Conservation (phyloP, 2,797 vertebrate genomes). For the Ataeniobius toweri region DNA sequence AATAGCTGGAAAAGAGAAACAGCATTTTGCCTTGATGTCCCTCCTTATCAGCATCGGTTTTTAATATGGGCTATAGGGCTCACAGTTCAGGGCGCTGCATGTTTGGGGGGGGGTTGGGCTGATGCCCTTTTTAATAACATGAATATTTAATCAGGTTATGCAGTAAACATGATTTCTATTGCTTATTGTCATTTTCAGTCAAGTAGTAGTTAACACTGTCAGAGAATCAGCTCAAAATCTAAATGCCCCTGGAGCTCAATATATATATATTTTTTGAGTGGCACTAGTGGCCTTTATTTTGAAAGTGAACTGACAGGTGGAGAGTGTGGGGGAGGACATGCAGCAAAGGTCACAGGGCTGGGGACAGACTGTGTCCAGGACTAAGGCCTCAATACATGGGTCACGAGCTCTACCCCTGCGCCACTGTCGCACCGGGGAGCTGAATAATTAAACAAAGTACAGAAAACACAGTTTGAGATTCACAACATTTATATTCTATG, state of each 20-base stretch:
- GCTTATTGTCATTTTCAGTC: background rate
- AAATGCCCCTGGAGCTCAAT: too few species aligned
- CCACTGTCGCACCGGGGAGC: background rate
- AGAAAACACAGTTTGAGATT: background rate
- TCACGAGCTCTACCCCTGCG: too few species aligned
- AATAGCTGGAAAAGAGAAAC: background rate
- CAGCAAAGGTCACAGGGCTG: too few species aligned
- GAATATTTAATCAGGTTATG: background rate
- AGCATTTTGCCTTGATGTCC: background rate
- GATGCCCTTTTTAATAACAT: background rate
- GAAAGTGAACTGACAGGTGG: too few species aligned
- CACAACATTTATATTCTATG: background rate
- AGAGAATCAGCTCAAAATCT: too few species aligned
- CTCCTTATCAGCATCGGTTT: background rate
- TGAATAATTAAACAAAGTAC: background rate
- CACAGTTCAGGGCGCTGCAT: background rate
- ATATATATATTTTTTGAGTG: too few species aligned
- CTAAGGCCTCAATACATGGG: too few species aligned
- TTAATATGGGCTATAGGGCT: background rate
- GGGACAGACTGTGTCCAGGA: too few species aligned
- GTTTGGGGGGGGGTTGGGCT: background rate
- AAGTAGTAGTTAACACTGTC: background rate
- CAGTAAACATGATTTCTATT: background rate
- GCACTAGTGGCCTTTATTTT: too few species aligned
- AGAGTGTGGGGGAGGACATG: too few species aligned